Percentiles rank a stretch among this genome's conserved stretches.
These are phyloP conservation scores for Thaumetopoea pityocampa DNA, from an alignment of 1,140 invertebrate species.

Conservation along the genomic window DNA sequence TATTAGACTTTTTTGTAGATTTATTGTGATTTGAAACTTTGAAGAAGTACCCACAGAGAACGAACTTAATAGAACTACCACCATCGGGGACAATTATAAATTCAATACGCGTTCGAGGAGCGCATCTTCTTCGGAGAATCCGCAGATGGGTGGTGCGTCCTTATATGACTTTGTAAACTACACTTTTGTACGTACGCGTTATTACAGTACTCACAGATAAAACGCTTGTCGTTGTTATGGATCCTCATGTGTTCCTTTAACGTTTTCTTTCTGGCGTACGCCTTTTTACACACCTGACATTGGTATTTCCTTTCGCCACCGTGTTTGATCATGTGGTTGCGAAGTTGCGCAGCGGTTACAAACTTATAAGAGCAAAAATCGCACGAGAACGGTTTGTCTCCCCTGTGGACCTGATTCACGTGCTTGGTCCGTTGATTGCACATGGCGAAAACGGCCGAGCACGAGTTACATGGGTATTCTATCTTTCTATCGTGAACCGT, in stretches of 20 bases:
- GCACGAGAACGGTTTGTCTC: constrained; percentile 58
- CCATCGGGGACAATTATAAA: no score
- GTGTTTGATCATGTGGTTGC: constrained; percentile 58
- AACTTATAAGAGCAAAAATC: constrained; percentile 58
- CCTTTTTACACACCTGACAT: constrained; percentile 71
- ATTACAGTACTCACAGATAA: constrained; percentile 72
- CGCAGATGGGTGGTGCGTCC: constrained; percentile 51
- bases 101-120: constrained; percentile 3
- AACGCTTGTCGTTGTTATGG: constrained; percentile 62
- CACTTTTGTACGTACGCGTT: constrained; percentile 73
- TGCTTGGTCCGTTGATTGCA: constrained; percentile 62
- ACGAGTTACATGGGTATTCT: constrained; percentile 61
- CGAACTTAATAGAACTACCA: no score
- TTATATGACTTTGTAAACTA: constrained; percentile 60
- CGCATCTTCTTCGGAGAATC: constrained; percentile 33
- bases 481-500: constrained; percentile 51
- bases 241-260: constrained; percentile 74
- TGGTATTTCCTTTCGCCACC: constrained; percentile 46
- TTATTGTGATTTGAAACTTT: no score
- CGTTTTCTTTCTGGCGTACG: constrained; percentile 69
- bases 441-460: constrained; percentile 51
- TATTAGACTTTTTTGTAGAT: no score
- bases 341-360: constrained; percentile 47
- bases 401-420: constrained; percentile 59
- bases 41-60: no score